Evolutionary conservation across 2,113 vertebrate genomes (phyloP), one percentile per base, ranked within the genome.

Genomic region (Clarias macrocephalus): DNA sequence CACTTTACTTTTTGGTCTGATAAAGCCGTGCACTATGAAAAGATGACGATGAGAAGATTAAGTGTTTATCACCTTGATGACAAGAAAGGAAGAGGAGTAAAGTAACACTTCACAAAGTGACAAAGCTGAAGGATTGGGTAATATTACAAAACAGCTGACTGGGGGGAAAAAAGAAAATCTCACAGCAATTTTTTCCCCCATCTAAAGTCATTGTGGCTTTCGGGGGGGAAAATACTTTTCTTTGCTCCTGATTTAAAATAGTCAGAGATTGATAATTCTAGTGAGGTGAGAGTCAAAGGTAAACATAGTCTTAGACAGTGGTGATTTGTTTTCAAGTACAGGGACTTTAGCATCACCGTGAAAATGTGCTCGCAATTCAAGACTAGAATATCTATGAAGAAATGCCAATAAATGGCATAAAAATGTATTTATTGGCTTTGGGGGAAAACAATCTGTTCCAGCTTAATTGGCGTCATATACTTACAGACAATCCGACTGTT

Each of bases 51-150:
- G 60, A 68, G 82, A 87, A 63, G 65, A 81, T 88, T 33, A 63
- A 81, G 79, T 72, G 59, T 87, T 77, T 83, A 82, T 87, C 66
- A 85, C 83, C 62, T 63, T 82, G 66, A 62, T 7, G 15, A 82
- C 30, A 82, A 19, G 33, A 63, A n/a, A 82, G 57, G 19, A 82
- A 16, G 28, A 54, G 56, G 79, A 83, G 48, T n/a, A 81, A 72
- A 79, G 66, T 62, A 70, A 65, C 88, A 80, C 85, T 48, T 62
- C 57, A 84, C 60, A 68, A 82, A 60, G 76, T 19, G 54, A 42
- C 59, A 66, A 62, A 13, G 28, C n/a, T 54, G 25, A 59, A 56
- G 73, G 16, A 87, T 60, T 25, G 56, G 54, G 56, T 52, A 81
- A 85, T 66, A 86, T 70, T 80, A 57, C 52, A 72, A 80, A 86